Base-by-base conservation (phyloP, 2,888 invertebrate species). In the Scaptomyza flava region DNA sequence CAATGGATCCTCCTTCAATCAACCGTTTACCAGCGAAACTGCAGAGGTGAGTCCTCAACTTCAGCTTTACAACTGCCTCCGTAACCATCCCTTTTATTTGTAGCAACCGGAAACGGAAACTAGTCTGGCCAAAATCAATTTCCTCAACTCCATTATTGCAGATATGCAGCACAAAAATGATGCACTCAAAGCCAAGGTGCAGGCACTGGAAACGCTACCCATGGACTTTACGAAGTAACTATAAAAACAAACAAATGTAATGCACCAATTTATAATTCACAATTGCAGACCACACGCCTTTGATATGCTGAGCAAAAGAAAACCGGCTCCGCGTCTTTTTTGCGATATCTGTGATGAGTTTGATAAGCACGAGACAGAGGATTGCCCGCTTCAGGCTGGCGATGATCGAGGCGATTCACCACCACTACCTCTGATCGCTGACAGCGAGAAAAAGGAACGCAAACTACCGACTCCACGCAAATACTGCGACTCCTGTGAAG, bases 291-390 rank as follows among this genome's bases (percentile, higher is more conserved):
- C 93, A 53, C 93, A 93, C 1, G 93, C 93, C 61, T 94, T 93
- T 68, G 86, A 92, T 12, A 91, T 93, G 33, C 90, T 93, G 6
- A 90, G 93, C 27, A 90, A 89, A 57, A 85, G 92, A 2, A 90
- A 91, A 53, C 92, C 92, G 20, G 94, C 97, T 3, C 97, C 97
- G 43, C 95, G 99, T 27, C 92, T 96, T 89, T 99, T 97, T 93
- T 99, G 99, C 94, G 99, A 99, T 93, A 99, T 98, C 87, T 99
- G 99, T 92, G 99, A 99, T 93, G 94, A 95, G 91, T 99, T 99
- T 93, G 99, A 99, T 93, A 93, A 95, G 61, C 99, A 99, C 91
- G 98, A 99, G 92, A 99, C 99, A 0, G 99, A 99, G 91, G 99
- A 99, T 90, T 99, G 99, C 91, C 98, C 98, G 34, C 93, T 94